Conservation (phyloP, 2,113 vertebrate species). For the Bombycilla garrulus region DNA sequence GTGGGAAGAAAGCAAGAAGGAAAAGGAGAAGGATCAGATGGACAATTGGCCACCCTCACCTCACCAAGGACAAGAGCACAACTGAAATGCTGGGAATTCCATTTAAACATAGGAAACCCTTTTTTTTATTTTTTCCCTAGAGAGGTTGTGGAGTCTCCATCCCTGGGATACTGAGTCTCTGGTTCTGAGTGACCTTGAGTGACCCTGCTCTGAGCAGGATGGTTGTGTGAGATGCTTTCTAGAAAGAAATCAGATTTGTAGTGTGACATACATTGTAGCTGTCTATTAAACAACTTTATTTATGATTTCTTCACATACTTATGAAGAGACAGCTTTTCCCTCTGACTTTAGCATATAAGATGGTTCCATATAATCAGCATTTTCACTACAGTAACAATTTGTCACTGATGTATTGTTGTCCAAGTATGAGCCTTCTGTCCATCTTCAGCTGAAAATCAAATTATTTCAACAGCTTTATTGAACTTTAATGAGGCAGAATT, state of each 20-base stretch:
- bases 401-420: neutral
- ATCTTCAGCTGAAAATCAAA: neutral
- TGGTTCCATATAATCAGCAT: neutral
- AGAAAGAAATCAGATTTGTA: neutral
- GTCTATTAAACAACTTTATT: neutral
- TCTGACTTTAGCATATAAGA: neutral
- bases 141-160: neutral
- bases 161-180: neutral
- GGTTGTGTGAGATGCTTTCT: neutral
- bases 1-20: neutral
- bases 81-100: neutral
- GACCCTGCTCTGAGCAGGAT: neutral
- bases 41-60: neutral
- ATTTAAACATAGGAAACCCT: neutral
- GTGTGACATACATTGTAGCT: neutral
- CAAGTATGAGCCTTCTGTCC: neutral
- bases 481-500: constrained; percentile 35
- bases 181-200: neutral
- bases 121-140: neutral
- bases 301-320: neutral
- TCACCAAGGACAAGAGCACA: neutral
- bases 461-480: constrained; percentile 2
- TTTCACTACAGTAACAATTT: neutral
- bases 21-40: neutral
- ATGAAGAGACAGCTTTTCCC: neutral